These are phyloP conservation scores for Tauraco hartlaubi DNA, from an alignment of 2,797 vertebrate genomes.

Conservation along the genomic window DNA sequence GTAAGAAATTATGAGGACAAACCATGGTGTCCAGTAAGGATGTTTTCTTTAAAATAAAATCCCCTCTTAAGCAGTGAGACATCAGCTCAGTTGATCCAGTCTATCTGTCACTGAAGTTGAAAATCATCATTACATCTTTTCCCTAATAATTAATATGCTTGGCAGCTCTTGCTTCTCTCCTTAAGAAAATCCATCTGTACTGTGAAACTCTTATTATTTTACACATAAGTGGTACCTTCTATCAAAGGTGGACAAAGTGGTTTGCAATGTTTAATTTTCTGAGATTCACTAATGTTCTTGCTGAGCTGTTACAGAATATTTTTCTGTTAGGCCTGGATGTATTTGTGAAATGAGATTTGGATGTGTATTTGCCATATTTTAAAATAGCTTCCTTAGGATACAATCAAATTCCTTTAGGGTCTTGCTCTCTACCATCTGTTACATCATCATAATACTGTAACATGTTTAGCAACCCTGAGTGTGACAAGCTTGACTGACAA, in stretches of 20 bases:
- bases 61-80: background rate
- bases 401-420: background rate
- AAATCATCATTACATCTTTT: background rate
- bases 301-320: background rate
- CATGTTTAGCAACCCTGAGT: background rate
- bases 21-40: background rate
- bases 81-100: background rate
- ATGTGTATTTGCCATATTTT: background rate
- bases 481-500: constrained; percentile 37
- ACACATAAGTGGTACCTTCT: background rate
- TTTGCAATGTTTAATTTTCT: background rate
- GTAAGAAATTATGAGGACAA: background rate
- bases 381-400: background rate
- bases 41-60: background rate
- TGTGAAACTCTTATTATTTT: background rate
- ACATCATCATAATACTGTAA: background rate
- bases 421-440: constrained; percentile 59
- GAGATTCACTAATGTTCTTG: background rate
- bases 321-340: background rate
- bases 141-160: background rate
- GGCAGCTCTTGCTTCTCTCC: background rate
- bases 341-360: background rate
- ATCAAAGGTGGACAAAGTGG: background rate
- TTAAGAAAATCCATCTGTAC: background rate
- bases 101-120: background rate